A percentile compares a stretch with the other conserved stretches of the same genome.
These are phyloP conservation scores for Nomada goodeniana DNA, from an alignment of 2,888 invertebrate species.

Conservation along the genomic window DNA sequence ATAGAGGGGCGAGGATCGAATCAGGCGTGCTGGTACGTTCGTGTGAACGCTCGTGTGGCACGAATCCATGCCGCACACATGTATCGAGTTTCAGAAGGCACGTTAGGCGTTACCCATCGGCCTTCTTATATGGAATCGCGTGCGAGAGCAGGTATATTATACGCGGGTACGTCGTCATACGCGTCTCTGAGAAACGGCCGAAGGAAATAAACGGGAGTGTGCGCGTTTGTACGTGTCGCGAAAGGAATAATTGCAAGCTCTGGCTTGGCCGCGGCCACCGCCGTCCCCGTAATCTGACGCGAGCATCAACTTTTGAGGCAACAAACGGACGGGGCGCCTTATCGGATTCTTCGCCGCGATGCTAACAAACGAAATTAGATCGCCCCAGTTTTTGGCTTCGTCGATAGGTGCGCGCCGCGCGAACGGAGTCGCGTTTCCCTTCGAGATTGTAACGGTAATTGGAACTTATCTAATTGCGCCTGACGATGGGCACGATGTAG, in stretches of 20 bases:
- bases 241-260: constrained; percentile 53
- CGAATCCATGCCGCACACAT: constrained; percentile 63
- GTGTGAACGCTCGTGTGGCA: constrained; percentile 31
- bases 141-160: constrained; percentile 58
- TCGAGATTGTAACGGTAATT: constrained; percentile 48
- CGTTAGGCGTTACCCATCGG: constrained; percentile 68
- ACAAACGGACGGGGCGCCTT: constrained; percentile 38
- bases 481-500: not conserved
- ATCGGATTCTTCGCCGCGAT: constrained; percentile 17
- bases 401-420: constrained; percentile 38
- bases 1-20: not conserved
- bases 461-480: constrained; percentile 26
- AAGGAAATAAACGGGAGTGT: constrained; percentile 56
- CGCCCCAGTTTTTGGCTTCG: constrained; percentile 36
- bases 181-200: constrained; percentile 58
- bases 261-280: not conserved
- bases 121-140: constrained; percentile 73
- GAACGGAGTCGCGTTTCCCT: constrained; percentile 38
- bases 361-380: constrained; percentile 18
- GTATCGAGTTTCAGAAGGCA: constrained; percentile 72
- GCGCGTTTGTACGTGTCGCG: constrained; percentile 59
- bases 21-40: not conserved
- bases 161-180: constrained; percentile 7
- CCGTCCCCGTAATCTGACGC: constrained; percentile 50
- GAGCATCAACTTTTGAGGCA: constrained; percentile 42